A percentile compares a stretch with the other conserved stretches of the same genome.
These are phyloP conservation scores for Onychostruthus taczanowskii DNA, from an alignment of 2,113 vertebrate species.

Conservation along the genomic window DNA sequence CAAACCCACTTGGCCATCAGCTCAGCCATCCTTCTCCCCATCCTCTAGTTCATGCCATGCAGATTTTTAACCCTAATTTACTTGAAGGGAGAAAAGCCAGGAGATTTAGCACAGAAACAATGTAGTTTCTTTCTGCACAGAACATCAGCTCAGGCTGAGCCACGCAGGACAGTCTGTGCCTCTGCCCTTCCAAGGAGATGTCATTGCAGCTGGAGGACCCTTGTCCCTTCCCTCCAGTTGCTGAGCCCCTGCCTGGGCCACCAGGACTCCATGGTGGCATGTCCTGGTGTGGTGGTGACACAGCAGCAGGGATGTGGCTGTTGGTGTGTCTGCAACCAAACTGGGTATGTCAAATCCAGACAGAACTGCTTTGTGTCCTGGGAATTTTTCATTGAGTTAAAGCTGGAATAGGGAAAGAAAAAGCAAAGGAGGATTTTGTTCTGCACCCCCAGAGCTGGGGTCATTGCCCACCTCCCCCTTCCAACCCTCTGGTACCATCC, in stretches of 20 bases:
- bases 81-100: not conserved
- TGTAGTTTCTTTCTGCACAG: not conserved
- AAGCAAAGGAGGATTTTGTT: not conserved
- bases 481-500: not conserved
- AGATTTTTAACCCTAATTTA: not conserved
- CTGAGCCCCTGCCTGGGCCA: not conserved
- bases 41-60: not conserved
- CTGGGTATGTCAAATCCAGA: not conserved
- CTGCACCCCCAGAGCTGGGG: accelerated
- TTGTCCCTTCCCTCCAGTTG: not conserved
- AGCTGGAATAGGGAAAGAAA: not conserved
- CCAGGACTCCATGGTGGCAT: accelerated
- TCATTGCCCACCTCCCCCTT: not conserved
- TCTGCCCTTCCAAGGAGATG: not conserved
- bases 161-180: not conserved
- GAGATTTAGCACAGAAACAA: not conserved
- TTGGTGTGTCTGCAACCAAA: not conserved
- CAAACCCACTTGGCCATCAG: not conserved
- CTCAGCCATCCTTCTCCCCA: not conserved
- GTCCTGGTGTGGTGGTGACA: not conserved
- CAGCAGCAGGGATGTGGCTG: not conserved
- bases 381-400: not conserved
- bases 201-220: not conserved
- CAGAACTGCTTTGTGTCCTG: not conserved
- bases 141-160: not conserved